Evolutionary conservation across 2,113 vertebrate genomes (phyloP).

Genomic region (Cygnus buccinator): DNA sequence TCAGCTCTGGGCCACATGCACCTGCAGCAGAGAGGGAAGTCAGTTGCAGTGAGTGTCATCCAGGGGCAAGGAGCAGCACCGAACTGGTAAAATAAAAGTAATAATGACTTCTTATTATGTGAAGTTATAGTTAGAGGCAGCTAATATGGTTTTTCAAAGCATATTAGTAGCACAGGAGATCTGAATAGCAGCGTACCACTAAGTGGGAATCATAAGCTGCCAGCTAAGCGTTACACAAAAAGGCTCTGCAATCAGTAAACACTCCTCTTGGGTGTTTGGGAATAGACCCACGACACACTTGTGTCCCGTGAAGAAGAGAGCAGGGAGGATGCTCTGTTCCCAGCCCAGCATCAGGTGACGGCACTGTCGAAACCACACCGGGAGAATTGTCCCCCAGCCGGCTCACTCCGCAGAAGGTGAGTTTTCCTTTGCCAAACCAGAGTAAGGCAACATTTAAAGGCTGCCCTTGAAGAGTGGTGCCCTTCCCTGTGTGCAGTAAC

Average conservation of each 20-base stretch:
- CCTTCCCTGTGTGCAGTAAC: background rate
- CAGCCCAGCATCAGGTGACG: accelerated
- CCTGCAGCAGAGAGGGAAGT: background rate
- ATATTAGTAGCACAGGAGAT: background rate
- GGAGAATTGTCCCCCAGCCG: background rate
- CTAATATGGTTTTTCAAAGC: background rate
- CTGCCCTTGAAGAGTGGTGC: background rate
- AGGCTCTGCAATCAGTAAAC: background rate
- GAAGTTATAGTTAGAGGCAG: background rate
- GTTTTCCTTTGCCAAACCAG: background rate
- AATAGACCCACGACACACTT: background rate
- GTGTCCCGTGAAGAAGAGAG: background rate
- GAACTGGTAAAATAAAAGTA: background rate
- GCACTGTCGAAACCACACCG: too few relatives aligned
- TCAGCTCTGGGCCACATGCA: background rate
- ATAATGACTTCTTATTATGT: background rate
- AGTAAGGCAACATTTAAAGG: background rate
- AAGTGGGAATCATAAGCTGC: background rate
- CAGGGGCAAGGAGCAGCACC: background rate
- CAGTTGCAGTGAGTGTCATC: background rate
- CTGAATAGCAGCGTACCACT: background rate
- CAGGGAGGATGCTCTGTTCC: background rate
- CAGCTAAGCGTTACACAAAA: background rate
- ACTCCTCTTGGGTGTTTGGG: slow-evolving; percentile 6
- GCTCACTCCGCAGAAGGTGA: accelerated